Evolutionary conservation across 2,888 invertebrate species (phyloP), one percentile per base, ranked within the genome.

Genomic region (Yponomeuta malinellus): DNA sequence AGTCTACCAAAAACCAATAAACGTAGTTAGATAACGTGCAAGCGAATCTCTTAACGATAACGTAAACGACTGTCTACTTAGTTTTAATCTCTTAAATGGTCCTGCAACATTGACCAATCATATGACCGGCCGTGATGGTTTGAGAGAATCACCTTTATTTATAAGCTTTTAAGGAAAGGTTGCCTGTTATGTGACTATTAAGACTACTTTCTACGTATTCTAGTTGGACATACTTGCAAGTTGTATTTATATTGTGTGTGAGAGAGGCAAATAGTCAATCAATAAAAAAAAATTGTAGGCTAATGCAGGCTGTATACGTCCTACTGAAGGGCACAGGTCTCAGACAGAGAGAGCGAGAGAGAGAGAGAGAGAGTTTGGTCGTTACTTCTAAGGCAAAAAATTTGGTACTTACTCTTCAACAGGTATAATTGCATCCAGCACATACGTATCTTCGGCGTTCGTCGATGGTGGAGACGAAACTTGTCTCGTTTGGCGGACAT

Each of bases 361-460:
- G 23, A 23, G 23, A 23, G 23, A 23, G 23, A 23, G 23, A 23
- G 23, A 52, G 37, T 37, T 37, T 37, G 5, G 4, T 37, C 37
- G 5, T 4, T 5, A 43, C 6, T 43, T 43, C 5, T 65, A 29
- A 65, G 33, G n/a, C n/a, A 12, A 43, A 43, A 43, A 15, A 43
- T 31, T 31, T 31, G 71, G 71, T 75, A 94, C 96, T 96, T 94
- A 97, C 97, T 96, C 95, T 92, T 96, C 95, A 71, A 97, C 96
- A 65, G 97, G 97, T 78, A 97, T 95, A 73, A 95, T 94, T 48
- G 96, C 95, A 75, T 96, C 95, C 75, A 98, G 92, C 29, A 96
- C 96, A 81, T 98, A 98, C 71, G 96, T 96, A 76, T 96, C 96
- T 76, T 96, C 96, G 77, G 95, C 94, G 77, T 95, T 94, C 75